phyloP scores from a whole-genome alignment of 2,113 vertebrate genomes.

The Ailurus styani region DNA sequence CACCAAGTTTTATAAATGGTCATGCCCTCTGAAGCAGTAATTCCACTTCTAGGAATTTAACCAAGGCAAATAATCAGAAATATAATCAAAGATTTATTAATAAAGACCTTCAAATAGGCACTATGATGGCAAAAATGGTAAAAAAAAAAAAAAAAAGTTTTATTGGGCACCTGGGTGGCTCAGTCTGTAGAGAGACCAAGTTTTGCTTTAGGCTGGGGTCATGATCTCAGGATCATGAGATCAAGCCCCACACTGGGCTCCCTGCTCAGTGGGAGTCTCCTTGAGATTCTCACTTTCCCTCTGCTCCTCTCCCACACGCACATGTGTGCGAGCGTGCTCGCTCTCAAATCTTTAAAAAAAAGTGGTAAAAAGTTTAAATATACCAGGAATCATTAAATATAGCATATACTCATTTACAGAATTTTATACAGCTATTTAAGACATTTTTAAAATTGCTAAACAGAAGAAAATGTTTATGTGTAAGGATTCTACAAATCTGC shows the following conservation, averaged over 20 bases:
- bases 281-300: not conserved
- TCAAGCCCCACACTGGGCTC: not conserved
- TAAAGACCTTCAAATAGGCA: not conserved
- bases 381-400: not conserved
- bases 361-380: not conserved
- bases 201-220: not conserved
- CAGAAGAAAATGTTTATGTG: not conserved
- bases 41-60: not conserved
- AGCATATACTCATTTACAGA: not conserved
- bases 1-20: not conserved
- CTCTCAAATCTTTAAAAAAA: not conserved
- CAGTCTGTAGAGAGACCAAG: not conserved
- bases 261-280: not conserved
- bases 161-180: not conserved
- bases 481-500: not conserved
- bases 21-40: not conserved
- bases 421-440: not conserved
- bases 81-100: not conserved
- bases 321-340: accelerated
- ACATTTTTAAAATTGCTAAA: not conserved
- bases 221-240: not conserved
- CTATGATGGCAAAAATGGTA: not conserved
- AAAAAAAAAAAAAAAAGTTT: not conserved
- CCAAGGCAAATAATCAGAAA: not conserved
- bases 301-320: not conserved